Evolutionary conservation across 2,113 vertebrate species (phyloP).

Genomic region (Anguilla rostrata): DNA sequence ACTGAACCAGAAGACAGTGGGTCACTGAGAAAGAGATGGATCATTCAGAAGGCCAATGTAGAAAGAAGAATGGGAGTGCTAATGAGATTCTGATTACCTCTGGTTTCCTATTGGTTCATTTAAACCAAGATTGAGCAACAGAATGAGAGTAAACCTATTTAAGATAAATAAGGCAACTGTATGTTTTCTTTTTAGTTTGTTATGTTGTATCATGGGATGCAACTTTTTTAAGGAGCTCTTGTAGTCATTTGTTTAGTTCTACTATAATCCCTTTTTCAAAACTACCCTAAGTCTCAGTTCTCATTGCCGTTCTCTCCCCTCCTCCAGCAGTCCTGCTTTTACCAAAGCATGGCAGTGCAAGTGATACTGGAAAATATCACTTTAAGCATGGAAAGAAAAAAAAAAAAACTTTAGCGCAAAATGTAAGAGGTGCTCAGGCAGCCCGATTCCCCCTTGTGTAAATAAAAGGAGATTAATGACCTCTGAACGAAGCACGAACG

Average conservation of each 20-base stretch:
- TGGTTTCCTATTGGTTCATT: neutral
- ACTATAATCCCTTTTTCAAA: neutral
- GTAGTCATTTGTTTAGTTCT: neutral
- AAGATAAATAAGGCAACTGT: no score
- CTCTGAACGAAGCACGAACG: neutral
- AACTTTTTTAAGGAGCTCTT: neutral
- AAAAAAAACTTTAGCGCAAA: neutral
- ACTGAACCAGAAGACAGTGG: no score
- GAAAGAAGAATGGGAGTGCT: no score
- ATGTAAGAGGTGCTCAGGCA: conserved; percentile 6
- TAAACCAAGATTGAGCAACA: neutral
- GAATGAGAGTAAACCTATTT: no score
- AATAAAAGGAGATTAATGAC: conserved; percentile 33
- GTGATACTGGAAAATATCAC: neutral
- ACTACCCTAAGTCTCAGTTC: neutral
- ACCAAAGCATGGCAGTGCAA: neutral
- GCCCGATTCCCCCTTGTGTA: conserved; percentile 14
- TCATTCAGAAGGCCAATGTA: no score
- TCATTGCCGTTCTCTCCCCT: neutral
- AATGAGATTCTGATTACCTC: no score
- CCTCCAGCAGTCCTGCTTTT: neutral
- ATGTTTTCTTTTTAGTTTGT: neutral
- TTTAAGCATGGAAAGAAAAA: conserved; percentile 16
- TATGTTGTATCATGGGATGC: neutral
- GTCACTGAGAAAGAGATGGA: no score